Conservation (phyloP, 2,113 vertebrate genomes). For the Lathamus discolor region DNA sequence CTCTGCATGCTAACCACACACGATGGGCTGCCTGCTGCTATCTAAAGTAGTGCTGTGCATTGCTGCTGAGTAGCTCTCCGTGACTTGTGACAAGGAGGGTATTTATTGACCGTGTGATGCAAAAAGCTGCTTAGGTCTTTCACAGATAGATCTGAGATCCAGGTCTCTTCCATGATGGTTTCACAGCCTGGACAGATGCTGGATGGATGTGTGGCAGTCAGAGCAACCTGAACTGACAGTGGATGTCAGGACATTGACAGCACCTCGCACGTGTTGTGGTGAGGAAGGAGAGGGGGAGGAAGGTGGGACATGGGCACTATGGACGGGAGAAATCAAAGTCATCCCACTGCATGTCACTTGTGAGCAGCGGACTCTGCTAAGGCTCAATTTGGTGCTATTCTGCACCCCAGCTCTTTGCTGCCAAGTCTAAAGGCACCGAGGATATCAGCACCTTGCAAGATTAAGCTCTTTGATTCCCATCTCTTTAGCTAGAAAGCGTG, state of each 20-base stretch:
- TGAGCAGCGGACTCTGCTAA: not conserved
- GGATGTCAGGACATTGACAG: not conserved
- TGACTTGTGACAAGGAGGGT: not conserved
- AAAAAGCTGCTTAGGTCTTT: not conserved
- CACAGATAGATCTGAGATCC: not conserved
- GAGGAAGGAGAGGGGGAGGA: not conserved
- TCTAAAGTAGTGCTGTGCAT: not conserved
- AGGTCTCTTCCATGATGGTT: not conserved
- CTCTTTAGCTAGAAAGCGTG: not conserved
- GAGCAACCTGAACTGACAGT: not conserved
- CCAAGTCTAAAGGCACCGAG: not conserved
- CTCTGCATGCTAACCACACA: not conserved
- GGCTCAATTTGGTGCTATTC: not conserved
- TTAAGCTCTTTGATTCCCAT: constrained; percentile 29
- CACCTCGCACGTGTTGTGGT: accelerated
- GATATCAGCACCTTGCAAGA: not conserved
- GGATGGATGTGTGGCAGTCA: not conserved
- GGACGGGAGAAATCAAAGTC: not conserved
- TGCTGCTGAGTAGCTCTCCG: not conserved
- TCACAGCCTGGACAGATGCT: not conserved
- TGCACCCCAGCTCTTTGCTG: not conserved
- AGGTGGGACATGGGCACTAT: not conserved
- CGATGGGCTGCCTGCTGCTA: not conserved
- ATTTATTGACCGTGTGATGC: not conserved
- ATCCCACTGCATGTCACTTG: not conserved